These are phyloP conservation scores for Muscidifurax raptorellus DNA, from an alignment of 1,140 invertebrate genomes.

Conservation along the genomic window DNA sequence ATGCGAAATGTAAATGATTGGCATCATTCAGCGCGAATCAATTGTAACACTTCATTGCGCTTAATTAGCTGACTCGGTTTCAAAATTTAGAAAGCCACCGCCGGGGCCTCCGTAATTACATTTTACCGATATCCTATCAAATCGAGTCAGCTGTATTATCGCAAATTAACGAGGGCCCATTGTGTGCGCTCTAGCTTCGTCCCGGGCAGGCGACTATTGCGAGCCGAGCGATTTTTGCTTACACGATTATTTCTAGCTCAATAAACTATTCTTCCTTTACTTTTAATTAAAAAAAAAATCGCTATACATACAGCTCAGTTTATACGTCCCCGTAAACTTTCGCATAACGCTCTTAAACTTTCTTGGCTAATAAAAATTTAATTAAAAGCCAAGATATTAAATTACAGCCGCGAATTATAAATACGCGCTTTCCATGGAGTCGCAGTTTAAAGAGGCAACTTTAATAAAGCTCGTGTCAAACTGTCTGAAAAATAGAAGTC, in stretches of 20 bases:
- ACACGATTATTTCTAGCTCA: not conserved
- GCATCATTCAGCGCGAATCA: not conserved
- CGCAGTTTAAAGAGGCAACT: not conserved
- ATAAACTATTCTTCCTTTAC: not conserved
- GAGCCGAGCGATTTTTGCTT: not conserved
- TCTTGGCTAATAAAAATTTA: not conserved
- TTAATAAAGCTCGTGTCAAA: not conserved
- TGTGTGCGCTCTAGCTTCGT: not conserved
- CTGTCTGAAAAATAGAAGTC: too few relatives aligned
- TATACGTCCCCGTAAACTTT: not conserved
- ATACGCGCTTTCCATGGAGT: not conserved
- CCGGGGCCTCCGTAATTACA: not conserved
- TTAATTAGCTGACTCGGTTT: not conserved
- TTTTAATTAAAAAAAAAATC: not conserved
- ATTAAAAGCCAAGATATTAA: not conserved
- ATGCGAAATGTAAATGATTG: not conserved
- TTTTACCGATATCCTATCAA: not conserved
- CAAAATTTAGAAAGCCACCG: not conserved
- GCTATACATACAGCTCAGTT: not conserved
- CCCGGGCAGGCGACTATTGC: not conserved
- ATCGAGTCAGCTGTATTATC: not conserved
- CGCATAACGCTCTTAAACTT: not conserved
- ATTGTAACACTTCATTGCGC: not conserved
- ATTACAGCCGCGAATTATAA: not conserved
- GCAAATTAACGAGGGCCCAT: not conserved